These are phyloP conservation scores for Dysmachus trigonus DNA, from an alignment of 2,888 invertebrate genomes.

Conservation along the genomic window DNA sequence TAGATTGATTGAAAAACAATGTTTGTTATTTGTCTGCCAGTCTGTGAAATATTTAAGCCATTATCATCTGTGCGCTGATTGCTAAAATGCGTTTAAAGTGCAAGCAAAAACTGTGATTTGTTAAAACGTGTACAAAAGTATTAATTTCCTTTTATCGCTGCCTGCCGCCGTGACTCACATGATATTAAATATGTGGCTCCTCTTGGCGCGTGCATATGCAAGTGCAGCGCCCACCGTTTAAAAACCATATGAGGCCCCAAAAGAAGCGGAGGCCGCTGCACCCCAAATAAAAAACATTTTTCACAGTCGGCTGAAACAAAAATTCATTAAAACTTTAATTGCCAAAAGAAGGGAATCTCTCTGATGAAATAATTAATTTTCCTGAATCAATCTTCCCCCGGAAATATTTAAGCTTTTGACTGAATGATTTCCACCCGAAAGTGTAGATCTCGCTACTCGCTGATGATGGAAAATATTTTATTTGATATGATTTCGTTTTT, in stretches of 20 bases:
- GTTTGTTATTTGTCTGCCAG: neutral
- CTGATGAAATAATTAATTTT: constrained; percentile 39
- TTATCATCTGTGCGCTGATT: neutral
- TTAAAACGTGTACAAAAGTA: neutral
- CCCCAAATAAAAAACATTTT: constrained; percentile 50
- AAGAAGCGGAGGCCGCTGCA: neutral
- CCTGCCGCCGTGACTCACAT: neutral
- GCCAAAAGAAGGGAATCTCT: constrained; percentile 24
- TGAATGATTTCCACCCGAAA: constrained; percentile 16
- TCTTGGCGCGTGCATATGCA: neutral
- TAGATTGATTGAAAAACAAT: neutral
- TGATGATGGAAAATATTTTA: constrained; percentile 25
- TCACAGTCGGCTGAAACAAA: constrained; percentile 62
- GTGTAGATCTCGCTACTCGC: neutral
- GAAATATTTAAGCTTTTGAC: constrained; percentile 36
- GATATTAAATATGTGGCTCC: neutral
- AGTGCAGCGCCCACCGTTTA: neutral
- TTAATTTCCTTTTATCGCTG: neutral
- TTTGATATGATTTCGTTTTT: neutral
- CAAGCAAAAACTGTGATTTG: neutral
- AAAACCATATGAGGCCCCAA: neutral
- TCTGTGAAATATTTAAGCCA: neutral
- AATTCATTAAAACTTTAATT: constrained; percentile 59
- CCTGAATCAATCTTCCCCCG: constrained; percentile 15
- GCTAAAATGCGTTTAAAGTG: neutral